Evolutionary conservation across 2,113 vertebrate genomes (phyloP).

Genomic region (Maccullochella peelii): DNA sequence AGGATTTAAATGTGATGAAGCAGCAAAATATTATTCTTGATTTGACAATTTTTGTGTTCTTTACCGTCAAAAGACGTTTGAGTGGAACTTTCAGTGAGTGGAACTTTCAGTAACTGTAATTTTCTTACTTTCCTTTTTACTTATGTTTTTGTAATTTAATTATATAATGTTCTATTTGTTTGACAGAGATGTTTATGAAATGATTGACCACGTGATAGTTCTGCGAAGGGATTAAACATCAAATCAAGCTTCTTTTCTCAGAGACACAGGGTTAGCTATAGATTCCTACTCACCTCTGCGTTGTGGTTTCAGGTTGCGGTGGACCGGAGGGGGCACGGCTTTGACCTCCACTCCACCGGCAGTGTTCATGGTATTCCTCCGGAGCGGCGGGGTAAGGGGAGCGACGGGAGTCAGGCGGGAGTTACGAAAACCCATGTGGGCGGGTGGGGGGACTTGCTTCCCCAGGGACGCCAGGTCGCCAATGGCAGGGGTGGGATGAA

Average conservation of each 20-base stretch:
- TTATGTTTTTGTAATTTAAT: no score
- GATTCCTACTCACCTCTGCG: conserved; percentile 41
- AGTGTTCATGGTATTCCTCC: conserved; percentile 18
- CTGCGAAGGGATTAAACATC: no score
- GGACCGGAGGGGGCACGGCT: conserved; percentile 67
- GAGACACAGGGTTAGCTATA: neutral
- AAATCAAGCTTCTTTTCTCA: neutral
- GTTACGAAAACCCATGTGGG: conserved; percentile 77
- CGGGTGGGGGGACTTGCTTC: conserved; percentile 71
- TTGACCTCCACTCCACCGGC: neutral
- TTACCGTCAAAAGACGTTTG: no score
- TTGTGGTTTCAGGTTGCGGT: conserved; percentile 78
- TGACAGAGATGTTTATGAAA: no score
- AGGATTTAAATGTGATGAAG: no score
- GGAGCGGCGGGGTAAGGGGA: conserved; percentile 48
- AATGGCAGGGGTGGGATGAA: neutral
- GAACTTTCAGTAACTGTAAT: no score
- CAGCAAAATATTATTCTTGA: no score
- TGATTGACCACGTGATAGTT: no score
- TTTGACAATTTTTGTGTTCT: no score
- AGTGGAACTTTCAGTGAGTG: no score
- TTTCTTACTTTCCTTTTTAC: no score
- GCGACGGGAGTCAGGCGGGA: conserved; percentile 4
- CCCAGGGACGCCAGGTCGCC: conserved; percentile 61
- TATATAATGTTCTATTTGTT: no score